Evolutionary conservation across 2,113 vertebrate species (phyloP).

Genomic region (Anhinga rufa): DNA sequence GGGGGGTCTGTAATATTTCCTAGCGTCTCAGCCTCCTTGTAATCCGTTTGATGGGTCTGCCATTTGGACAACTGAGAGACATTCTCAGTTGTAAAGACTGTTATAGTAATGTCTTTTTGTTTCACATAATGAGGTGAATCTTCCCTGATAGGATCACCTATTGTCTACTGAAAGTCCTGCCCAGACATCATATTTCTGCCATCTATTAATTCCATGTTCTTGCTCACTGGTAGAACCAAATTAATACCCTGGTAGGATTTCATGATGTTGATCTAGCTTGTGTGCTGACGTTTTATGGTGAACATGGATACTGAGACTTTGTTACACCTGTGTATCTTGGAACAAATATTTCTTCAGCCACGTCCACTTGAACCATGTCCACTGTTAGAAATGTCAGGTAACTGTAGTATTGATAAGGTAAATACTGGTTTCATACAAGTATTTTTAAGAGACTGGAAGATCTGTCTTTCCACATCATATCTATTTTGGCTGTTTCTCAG

Average conservation of each 20-base stretch:
- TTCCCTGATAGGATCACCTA: neutral
- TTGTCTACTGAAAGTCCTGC: neutral
- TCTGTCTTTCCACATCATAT: neutral
- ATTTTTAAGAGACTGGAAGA: neutral
- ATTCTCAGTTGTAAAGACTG: neutral
- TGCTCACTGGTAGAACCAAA: neutral
- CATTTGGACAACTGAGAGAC: neutral
- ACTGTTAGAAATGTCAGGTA: neutral
- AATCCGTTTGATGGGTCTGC: neutral
- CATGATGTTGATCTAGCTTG: neutral
- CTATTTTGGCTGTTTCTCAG: neutral
- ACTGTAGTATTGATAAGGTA: neutral
- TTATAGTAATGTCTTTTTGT: neutral
- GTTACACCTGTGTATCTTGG: neutral
- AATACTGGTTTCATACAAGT: neutral
- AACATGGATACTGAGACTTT: neutral
- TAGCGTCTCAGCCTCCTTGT: neutral
- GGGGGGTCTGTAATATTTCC: neutral
- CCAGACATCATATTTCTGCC: neutral
- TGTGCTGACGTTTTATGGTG: neutral
- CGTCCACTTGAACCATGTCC: neutral
- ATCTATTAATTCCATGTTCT: neutral
- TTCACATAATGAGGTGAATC: fast-evolving
- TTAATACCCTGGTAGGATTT: neutral
- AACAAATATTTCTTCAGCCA: neutral